Evolutionary conservation across 2,797 vertebrate species (phyloP), one percentile per base, ranked within the genome.

Genomic region (Periophthalmus magnuspinnatus): DNA sequence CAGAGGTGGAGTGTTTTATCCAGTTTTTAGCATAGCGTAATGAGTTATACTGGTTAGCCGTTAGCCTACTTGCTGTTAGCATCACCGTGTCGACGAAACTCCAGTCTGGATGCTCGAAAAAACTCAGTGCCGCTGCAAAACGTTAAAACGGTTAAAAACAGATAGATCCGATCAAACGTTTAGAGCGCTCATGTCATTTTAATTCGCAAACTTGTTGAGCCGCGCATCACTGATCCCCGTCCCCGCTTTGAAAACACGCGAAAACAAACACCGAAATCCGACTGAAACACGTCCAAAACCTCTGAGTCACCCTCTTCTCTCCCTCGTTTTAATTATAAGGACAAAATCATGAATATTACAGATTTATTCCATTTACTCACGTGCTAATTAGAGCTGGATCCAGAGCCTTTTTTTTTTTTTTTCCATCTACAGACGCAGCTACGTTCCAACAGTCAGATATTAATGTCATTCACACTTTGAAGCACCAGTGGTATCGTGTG

Each of bases 321-420:
- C n/a, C 36, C 28, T 24, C 55, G 28, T 57, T 33, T 86, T 83
- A 82, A 90, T 88, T 91, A 93, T 92, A 91, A 92, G 92, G 90
- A 85, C 82, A 85, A 84, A 90, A 72, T 86, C 91, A 92, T 93
- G 86, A 90, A 91, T 88, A 84, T 83, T 87, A 87, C 86, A 83
- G 82, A 89, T 88, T 88, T 88, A 88, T 88, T 88, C 85, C 70
- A 90, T 88, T 88, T 85, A 87, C 89, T 88, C 89, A 83, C 64
- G 86, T 89, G 84, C 82, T 91, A 91, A 91, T 91, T 89, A 87
- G 77, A 77, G 81, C 70, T 79, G 22, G 75, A 81, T 75, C 83
- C 79, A 75, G 85, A 72, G 70, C 19, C 45, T 38, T 48, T 67
- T n/a, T n/a, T n/a, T n/a, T n/a, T n/a, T n/a, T n/a, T n/a, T 79